Percentiles rank a stretch among this genome's conserved stretches.
Evolutionary conservation across 2,797 vertebrate species (phyloP).

Genomic region (Novumbra hubbsi): DNA sequence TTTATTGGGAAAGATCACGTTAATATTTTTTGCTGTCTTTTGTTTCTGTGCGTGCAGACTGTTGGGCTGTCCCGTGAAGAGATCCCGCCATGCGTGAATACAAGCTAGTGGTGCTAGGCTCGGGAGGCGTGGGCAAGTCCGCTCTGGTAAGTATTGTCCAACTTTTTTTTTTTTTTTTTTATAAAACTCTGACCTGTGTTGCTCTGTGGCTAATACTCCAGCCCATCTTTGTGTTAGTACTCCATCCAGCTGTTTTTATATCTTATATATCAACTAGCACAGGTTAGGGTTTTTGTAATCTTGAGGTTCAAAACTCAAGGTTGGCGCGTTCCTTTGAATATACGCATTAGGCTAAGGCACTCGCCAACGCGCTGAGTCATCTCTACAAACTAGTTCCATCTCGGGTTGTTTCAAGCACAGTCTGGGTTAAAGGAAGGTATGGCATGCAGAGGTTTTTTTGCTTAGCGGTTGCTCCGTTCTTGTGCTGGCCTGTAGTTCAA

Average conservation of each 20-base stretch:
- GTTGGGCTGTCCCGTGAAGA: slow-evolving; percentile 81
- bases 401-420: too few relatives aligned
- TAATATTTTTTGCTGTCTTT: slow-evolving; percentile 22
- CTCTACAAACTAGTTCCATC: too few relatives aligned
- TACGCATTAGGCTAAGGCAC: too few relatives aligned
- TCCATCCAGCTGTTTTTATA: neutral
- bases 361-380: too few relatives aligned
- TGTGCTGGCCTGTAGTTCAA: too few relatives aligned
- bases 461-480: too few relatives aligned
- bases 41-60: slow-evolving; percentile 69
- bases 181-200: neutral
- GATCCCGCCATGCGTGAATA: slow-evolving; percentile 98
- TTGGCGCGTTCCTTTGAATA: too few relatives aligned
- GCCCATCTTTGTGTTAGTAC: neutral
- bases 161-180: too few relatives aligned
- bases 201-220: slow-evolving; percentile 5
- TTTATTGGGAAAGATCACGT: slow-evolving; percentile 46
- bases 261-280: neutral
- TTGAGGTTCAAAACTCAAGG: neutral
- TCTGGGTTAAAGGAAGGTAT: too few relatives aligned
- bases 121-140: slow-evolving; percentile 98
- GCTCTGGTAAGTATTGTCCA: slow-evolving; percentile 88
- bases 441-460: too few relatives aligned
- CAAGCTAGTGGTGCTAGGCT: slow-evolving; percentile 99
- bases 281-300: neutral